These are phyloP conservation scores for Drosophila pseudoobscura DNA, from an alignment of 1,140 invertebrate species.

Conservation along the genomic window DNA sequence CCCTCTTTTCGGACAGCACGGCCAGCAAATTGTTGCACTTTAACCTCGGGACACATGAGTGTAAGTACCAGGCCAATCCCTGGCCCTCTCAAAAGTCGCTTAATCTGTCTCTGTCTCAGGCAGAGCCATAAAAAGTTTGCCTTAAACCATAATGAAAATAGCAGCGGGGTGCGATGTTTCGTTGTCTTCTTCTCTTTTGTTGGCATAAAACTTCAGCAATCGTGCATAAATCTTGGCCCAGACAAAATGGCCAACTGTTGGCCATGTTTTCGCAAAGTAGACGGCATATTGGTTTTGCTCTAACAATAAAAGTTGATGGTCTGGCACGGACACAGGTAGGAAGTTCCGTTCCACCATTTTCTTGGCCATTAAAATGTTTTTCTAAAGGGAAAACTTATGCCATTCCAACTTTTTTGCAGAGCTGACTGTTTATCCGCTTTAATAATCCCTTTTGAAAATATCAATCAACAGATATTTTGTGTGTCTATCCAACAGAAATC, in stretches of 20 bases:
- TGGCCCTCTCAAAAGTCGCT: conserved; percentile 8
- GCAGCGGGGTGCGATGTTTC: conserved; percentile 24
- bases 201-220: conserved; percentile 39
- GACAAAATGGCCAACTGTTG: conserved; percentile 52
- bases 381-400: not conserved
- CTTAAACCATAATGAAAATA: conserved; percentile 46
- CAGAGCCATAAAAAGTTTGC: conserved; percentile 36
- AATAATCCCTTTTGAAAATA: conserved; percentile 17
- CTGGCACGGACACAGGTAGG: conserved; percentile 24
- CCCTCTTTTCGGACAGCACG: not conserved
- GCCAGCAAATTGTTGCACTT: conserved; percentile 31
- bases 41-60: conserved; percentile 39
- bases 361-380: no score
- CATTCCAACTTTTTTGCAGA: not conserved
- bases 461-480: conserved; percentile 22
- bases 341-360: no score
- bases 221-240: conserved; percentile 45
- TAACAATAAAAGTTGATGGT: conserved; percentile 43
- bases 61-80: conserved; percentile 8
- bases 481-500: conserved; percentile 8
- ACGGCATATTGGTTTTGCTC: conserved; percentile 7
- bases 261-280: conserved; percentile 7
- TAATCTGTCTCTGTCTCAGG: conserved; percentile 40
- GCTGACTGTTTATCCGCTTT: not conserved
- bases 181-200: not conserved